A percentile compares a stretch with the other conserved stretches of the same genome.
phyloP scores from a whole-genome alignment of 2,797 vertebrate species.

The Erethizon dorsatum region DNA sequence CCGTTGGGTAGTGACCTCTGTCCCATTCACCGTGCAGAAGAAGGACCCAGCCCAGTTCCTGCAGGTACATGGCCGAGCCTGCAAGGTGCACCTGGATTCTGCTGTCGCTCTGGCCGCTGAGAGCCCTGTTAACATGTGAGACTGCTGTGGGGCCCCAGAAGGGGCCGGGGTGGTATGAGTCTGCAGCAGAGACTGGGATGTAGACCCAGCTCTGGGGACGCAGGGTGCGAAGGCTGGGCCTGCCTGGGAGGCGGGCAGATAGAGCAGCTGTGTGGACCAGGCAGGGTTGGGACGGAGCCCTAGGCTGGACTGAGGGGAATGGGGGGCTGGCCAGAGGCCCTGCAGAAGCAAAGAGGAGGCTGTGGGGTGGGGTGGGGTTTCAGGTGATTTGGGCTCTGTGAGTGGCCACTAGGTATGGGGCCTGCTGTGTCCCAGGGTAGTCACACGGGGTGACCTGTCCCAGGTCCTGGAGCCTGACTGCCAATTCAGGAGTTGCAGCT shows the following conservation, averaged over 20 bases:
- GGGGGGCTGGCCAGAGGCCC: background rate
- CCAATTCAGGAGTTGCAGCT: background rate
- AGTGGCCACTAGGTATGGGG: background rate
- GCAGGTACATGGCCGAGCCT: constrained; percentile 98
- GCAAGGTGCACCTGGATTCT: constrained; percentile 97
- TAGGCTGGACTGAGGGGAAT: background rate
- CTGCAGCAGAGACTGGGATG: background rate
- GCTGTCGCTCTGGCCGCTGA: constrained; percentile 97
- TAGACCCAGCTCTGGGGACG: background rate
- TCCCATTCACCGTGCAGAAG: constrained; percentile 90
- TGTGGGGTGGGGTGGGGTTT: background rate
- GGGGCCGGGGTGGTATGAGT: background rate
- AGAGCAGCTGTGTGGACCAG: background rate
- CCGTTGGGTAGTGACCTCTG: background rate
- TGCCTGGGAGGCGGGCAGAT: background rate
- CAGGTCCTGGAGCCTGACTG: background rate
- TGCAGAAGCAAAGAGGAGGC: background rate
- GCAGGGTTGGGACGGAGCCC: background rate
- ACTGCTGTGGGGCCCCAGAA: background rate
- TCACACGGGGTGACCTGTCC: background rate
- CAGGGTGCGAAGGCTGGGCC: background rate
- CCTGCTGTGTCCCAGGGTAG: background rate
- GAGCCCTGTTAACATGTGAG: constrained; percentile 98
- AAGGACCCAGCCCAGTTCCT: constrained; percentile 99
- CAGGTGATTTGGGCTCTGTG: background rate